Evolutionary conservation across 2,113 vertebrate species (phyloP), one percentile per base, ranked within the genome.

Genomic region (Notarius lentiginosus): DNA sequence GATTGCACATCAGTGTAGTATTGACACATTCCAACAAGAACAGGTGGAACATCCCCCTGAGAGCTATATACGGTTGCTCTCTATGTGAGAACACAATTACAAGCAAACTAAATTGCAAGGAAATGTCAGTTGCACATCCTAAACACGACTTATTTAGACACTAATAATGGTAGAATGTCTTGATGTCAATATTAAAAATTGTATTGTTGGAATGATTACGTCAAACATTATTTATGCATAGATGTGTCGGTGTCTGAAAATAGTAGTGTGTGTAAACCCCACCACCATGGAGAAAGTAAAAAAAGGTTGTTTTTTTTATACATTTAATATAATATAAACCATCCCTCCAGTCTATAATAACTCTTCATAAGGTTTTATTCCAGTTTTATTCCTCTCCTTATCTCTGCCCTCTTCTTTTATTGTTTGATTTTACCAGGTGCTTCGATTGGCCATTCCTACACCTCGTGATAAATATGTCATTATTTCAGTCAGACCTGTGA

Each of bases 11-110:
- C 79, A 80, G 56, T 22, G 55, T 41, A 58, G 27, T n/a, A 5
- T 55, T 34, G 77, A 79, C 77, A 79, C 55, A 10, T 79, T 79
- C 77, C 55, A 60, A 79, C 53, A 58, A 61, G 55, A 80, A 41
- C 79, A 80, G 79, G 79, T 80, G 55, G 55, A 80, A 12, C 18
- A 12, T 60, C 41, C 79, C 56, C 79, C 79, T 79, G 79, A 80
- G 79, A 60, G 77, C 51, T 8, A 27, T 27, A 30, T 27, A 27
- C 30, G 53, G 34, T 18, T 18, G 49, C 27, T 11, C 30, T 60
- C 17, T 41, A 41, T 61, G 30, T 60, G 55, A 80, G 30, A 60
- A 61, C 27, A 60, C 79, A 41, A 80, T 80, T 80, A 80, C 76
- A 60, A 80, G 55, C 56, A 18, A 79, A 79, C 14, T 30, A 79